Evolutionary conservation across 2,888 invertebrate species (phyloP), one percentile per base, ranked within the genome.

Genomic region (Celastrina argiolus): DNA sequence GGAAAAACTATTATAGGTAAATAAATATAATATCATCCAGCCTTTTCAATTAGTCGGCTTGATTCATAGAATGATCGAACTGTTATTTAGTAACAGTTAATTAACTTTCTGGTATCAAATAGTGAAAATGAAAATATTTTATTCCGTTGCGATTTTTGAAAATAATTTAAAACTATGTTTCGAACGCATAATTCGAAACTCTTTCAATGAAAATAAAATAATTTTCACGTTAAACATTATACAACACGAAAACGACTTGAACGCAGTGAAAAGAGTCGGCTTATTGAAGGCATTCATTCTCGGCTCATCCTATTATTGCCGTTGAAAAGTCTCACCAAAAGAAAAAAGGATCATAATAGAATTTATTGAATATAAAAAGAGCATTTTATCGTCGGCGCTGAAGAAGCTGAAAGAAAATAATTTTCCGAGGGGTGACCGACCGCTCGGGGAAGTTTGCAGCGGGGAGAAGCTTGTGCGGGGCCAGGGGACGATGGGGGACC

Each of bases 341-440:
- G 82, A 73, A 83, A 83, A 84, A 87, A 83, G 80, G 85, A 86
- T 85, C 85, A 84, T 85, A 85, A 81, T 82, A 78, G 74, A 87
- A 88, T 87, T 85, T 87, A 88, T 87, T 83, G 81, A 82, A 83
- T 82, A 83, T 77, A 75, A 74, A 73, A 73, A 81, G 81, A 83
- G 81, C 83, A 84, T 83, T 87, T 85, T 86, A 87, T 84, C 78
- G 85, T 73, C 75, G 79, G 79, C 82, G 82, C 83, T 80, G 85
- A 71, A 68, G 71, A 80, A 82, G 78, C 79, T 81, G 85, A 85
- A 83, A 74, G 81, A 81, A 86, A 88, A 89, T 87, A 83, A 88
- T 88, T 86, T 89, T 83, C 58, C 81, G 51, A 76, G 82, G 82
- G 84, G 82, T 82, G 84, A 84, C 86, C 88, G 87, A 87, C 84